Evolutionary conservation across 64 coral and sea anemone genomes (phyloP), one percentile per base, ranked within the genome.

Genomic region (Montipora efflorescens): DNA sequence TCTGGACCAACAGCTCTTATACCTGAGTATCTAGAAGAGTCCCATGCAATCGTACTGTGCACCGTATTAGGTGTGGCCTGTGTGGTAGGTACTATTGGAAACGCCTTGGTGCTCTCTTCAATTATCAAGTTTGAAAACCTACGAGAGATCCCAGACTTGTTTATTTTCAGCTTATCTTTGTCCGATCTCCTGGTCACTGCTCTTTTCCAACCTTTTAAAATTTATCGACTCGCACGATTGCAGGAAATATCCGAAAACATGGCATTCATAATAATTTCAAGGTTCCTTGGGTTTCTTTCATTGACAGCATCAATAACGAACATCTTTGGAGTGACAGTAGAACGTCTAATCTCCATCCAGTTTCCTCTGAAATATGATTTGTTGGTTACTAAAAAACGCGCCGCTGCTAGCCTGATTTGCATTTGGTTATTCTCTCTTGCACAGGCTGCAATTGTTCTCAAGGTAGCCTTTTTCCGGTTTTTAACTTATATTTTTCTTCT

Each of bases 311-410:
- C 81, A 15, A 68, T 84, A 19, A 47, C 81, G 67, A 84, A 84
- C 59, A 84, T 84, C 16, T 84, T 84, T 69, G 81, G 81, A 1
- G 62, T 84, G 36, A 84, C 81, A n/a, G 59, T 84, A 61, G 81
- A 84, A 48, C 81, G 81, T 19, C 43, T 84, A 23, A 69, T 84
- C 47, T 84, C 81, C 61, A 84, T 84, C 67, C 59, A 59, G 3
- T 84, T 84, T 48, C 81, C 81, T 11, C 19, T 84, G 28, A 84
- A 69, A 48, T 84, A 84, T 18, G 43, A 84, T 68, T 19, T 69
- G 5, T 8, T 84, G 7, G 81, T 69, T 16, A 84, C 81, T 3
- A 84, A 10, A 15, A 15, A 7, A 47, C 81, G 81, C 7, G 81
- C 81, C 1, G 8, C 19, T 5, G 16, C 67, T 3, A 84, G 25